These are phyloP conservation scores for Furnarius figulus DNA, from an alignment of 2,113 vertebrate genomes.

Conservation along the genomic window DNA sequence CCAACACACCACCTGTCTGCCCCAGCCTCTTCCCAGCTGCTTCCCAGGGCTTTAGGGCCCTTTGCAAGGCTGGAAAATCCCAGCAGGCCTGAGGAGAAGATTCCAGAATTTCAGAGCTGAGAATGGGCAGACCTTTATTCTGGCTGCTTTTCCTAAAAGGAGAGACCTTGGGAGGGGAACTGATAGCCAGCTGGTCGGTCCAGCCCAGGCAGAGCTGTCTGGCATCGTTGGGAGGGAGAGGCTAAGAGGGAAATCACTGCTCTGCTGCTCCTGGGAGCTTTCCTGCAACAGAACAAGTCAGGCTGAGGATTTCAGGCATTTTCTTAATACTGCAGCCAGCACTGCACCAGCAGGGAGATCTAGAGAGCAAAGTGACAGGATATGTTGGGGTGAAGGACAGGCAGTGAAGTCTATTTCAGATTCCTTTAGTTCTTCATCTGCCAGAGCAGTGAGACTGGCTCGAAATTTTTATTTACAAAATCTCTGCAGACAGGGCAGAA, in stretches of 20 bases:
- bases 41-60: not conserved
- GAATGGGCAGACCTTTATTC: fast-evolving
- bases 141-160: not conserved
- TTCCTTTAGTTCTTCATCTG: not conserved
- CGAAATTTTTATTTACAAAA: not conserved
- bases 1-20: not conserved
- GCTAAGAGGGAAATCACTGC: not conserved
- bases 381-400: not conserved
- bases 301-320: not conserved
- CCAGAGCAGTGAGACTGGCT: not conserved
- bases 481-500: not conserved
- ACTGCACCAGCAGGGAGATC: not conserved
- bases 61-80: not conserved
- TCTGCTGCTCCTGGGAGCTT: not conserved
- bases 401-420: not conserved
- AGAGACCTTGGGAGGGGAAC: not conserved
- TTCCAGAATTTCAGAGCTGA: not conserved
- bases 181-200: not conserved
- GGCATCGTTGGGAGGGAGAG: fast-evolving
- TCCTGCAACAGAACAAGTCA: not conserved
- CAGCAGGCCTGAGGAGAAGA: not conserved
- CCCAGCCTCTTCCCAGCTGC: not conserved
- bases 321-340: not conserved
- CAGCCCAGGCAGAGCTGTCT: not conserved
- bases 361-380: not conserved